Evolutionary conservation across 2,888 invertebrate species (phyloP), one percentile per base, ranked within the genome.

Genomic region (Cistogaster globosa): DNA sequence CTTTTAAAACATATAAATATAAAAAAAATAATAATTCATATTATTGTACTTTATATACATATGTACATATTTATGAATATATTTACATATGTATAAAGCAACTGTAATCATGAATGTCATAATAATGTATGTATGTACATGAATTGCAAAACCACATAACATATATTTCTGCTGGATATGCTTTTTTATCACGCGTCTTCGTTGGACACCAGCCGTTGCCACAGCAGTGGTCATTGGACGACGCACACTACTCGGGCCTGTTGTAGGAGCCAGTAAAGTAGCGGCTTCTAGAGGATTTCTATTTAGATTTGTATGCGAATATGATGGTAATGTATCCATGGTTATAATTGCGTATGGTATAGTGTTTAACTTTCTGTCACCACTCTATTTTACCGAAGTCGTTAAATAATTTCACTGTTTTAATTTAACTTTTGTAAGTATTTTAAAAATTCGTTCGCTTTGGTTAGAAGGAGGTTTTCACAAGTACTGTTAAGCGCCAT

Each of bases 141-240:
- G 92, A 88, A 92, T 92, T 86, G 91, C 92, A 88, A 92, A 92
- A 86, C 92, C 92, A 90, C 92, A 92, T 88, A 92, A 89, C 89
- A 92, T 90, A 88, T 92, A 92, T 89, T 92, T 92, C 88, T 92
- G 92, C 89, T 92, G 92, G 80, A 92, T 91, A 88, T 92, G 92
- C 87, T 92, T 92, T 87, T 92, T 92, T 86, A 92, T 89, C 78
- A 92, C 91, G 20, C 92, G 90, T 57, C 92, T 90, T 18, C 92
- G 88, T 74, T 91, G 92, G 18, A 92, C 90, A 8, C 91, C 91
- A 72, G 91, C 90, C 58, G 92, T 91, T 55, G 92, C 90, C 0
- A 91, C 90, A 60, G 91, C 89, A n/a, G 91, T 88, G 48, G 90
- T 83, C 0, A 83, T 38, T 6, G 84, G 86, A 22, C 84, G 75